Conservation (phyloP, 2,888 invertebrate species). For the Orthosia gracilis region DNA sequence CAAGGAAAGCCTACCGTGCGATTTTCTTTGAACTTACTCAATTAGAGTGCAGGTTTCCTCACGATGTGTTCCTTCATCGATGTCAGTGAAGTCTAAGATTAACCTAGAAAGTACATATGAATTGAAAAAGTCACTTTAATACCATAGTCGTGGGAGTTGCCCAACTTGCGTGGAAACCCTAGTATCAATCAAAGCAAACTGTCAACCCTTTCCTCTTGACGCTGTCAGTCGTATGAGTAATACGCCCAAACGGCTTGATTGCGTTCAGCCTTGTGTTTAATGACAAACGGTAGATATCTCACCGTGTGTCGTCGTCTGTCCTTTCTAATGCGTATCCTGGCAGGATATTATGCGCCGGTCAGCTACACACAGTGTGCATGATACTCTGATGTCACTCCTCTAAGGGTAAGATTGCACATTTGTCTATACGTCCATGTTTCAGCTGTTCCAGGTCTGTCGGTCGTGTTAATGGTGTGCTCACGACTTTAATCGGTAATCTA, state of each 20-base stretch:
- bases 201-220: constrained; percentile 20
- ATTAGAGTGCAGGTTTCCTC: too few species aligned
- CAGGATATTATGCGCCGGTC: constrained; percentile 48
- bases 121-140: too few species aligned
- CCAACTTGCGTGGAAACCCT: not conserved
- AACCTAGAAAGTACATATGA: too few species aligned
- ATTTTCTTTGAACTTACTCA: too few species aligned
- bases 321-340: constrained; percentile 59
- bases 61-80: too few species aligned
- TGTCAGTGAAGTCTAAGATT: too few species aligned
- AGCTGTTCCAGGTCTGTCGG: not conserved
- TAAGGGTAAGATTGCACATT: constrained; percentile 29
- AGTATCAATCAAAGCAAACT: not conserved
- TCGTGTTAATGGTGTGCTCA: constrained; percentile 35
- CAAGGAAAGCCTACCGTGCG: too few species aligned
- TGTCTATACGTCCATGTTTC: constrained; percentile 19
- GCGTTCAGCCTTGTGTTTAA: constrained; percentile 60
- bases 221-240: constrained; percentile 34
- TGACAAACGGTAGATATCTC: constrained; percentile 41
- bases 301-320: constrained; percentile 32
- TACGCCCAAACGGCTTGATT: constrained; percentile 21
- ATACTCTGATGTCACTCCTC: not conserved
- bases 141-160: too few species aligned
- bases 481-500: constrained; percentile 33
- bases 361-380: constrained; percentile 22